Evolutionary conservation across 2,797 vertebrate species (phyloP), one percentile per base, ranked within the genome.

Genomic region (Craterocephalus amniculus): DNA sequence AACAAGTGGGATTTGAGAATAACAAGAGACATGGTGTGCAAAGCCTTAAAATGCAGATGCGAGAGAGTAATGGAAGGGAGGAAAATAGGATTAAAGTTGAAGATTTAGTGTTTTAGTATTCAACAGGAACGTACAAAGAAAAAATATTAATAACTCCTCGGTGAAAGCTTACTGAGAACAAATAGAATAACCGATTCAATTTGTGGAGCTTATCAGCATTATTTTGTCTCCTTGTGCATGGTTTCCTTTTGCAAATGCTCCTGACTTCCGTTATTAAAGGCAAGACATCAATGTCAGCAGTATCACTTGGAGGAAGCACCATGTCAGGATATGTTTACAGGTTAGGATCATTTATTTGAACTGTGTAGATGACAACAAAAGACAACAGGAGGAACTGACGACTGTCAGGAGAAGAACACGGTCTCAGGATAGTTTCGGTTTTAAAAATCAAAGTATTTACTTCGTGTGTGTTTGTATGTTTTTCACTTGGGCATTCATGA

Each of bases 401-500:
- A 29, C 22, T 24, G 48, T 49, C 48, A 51, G 24, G 49, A 24
- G 45, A 67, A 66, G 14, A 63, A 73, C 35, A 24, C 54, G 49
- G 64, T 36, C 58, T 79, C 26, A 56, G 55, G 38, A 59, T 73
- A 75, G 54, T 68, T 88, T 64, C 16, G 58, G 26, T 70, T 83
- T 77, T 32, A 40, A 64, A 32, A 67, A 67, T 76, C 27, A 20
- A 7, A 40, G 26, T 58, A 75, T 26, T 71, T 72, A 29, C 51
- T 79, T 70, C 62, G 48, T 49, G 40, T 81, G 69, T 67, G 76
- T 57, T 29, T 80, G 63, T 66, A 60, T 72, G 63, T 54, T 74
- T 85, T 77, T 76, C 40, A 78, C 70, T 75, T 48, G 40, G 74
- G n/a, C 76, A 67, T 83, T 72, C 72, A 85, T 80, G 32, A 79